Evolutionary conservation across 1,140 invertebrate species (phyloP), one percentile per base, ranked within the genome.

Genomic region (Steinernema feltiae): DNA sequence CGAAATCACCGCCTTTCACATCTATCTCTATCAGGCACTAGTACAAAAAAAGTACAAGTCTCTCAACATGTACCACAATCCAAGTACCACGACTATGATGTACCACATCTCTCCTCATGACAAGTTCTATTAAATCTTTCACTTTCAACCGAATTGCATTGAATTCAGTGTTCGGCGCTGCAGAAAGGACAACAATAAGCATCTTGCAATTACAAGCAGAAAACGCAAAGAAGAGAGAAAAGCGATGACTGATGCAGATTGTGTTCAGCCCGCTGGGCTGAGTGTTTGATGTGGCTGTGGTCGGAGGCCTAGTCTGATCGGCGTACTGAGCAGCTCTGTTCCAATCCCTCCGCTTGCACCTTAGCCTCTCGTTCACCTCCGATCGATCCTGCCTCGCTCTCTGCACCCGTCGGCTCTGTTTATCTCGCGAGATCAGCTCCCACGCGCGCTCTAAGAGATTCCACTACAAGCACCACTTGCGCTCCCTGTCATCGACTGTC

Each of bases 391-490:
- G 53, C 24, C 53, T 63, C 24, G 53, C 53, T 63, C 53, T 63
- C 53, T 63, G 53, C 53, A 63, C 53, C 53, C 53, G 7, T 63
- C 53, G 53, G 53, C 53, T 63, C 7, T 63, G 53, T 63, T 63
- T 63, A 63, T 63, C 53, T 63, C 53, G 53, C 53, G 24, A 27
- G 24, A 63, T 63, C 24, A 27, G 53, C 53, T 63, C 53, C 53
- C 53, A 63, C 53, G 53, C 53, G 53, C 53, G 53, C 53, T 63
- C 53, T 63, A 63, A 63, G 53, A 7, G 53, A 63, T 63, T 27
- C n/a, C 53, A 63, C 53, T 63, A 63, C 53, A 63, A 63, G 53
- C 53, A 17, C 12, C 53, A 27, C 12, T 3, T 63, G 53, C 53
- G 53, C 53, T 63, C 24, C 24, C 53, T 12, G 53, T 63, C 53